phyloP scores from a whole-genome alignment of 2,113 vertebrate genomes.

The Raja brachyura region DNA sequence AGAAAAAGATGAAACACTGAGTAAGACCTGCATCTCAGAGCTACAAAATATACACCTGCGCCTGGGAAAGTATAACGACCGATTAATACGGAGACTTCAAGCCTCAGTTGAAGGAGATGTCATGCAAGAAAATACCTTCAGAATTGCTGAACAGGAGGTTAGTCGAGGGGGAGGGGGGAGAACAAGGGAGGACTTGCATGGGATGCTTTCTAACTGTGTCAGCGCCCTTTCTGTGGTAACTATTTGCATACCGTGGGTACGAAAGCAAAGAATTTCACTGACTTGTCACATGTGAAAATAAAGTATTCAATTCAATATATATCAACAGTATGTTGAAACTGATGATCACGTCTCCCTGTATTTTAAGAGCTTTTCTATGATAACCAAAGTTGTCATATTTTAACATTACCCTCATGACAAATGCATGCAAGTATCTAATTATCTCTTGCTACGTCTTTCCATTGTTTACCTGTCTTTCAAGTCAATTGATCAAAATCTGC shows the following conservation, averaged over 20 bases:
- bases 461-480: not conserved
- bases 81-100: conserved; percentile 69
- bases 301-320: not conserved
- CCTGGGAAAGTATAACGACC: conserved; percentile 76
- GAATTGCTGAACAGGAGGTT: conserved; percentile 83
- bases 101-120: conserved; percentile 54
- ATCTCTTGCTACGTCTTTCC: not conserved
- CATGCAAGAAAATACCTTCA: conserved; percentile 59
- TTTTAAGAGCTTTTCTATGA: not conserved
- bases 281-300: too few species aligned
- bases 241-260: too few species aligned
- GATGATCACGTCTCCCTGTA: not conserved
- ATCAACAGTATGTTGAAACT: not conserved
- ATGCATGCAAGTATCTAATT: not conserved
- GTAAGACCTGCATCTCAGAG: conserved; percentile 76
- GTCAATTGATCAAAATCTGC: not conserved
- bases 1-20: conserved; percentile 83
- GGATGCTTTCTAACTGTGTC: too few species aligned
- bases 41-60: conserved; percentile 72
- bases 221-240: too few species aligned
- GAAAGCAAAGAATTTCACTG: too few species aligned
- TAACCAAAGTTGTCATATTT: not conserved
- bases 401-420: not conserved
- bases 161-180: conserved; percentile 40
- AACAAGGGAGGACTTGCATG: too few species aligned